These are phyloP conservation scores for Siderastrea siderea DNA, from an alignment of 92 coral and sea anemone species.

Conservation along the genomic window DNA sequence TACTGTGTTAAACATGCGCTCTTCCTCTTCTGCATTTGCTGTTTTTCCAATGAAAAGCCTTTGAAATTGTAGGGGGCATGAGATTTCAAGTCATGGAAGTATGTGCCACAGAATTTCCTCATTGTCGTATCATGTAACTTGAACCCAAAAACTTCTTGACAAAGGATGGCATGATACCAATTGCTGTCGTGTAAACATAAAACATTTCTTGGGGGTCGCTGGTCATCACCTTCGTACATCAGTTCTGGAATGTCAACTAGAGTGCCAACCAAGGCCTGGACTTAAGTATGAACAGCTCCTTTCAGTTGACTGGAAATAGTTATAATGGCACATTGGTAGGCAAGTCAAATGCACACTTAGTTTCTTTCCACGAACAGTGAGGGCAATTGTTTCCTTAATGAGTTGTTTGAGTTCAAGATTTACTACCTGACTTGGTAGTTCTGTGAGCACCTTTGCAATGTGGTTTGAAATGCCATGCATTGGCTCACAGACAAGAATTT, in stretches of 20 bases:
- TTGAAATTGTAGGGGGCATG: constrained; percentile 20
- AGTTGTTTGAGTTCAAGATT: constrained; percentile 2
- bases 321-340: constrained; percentile 14
- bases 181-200: constrained; percentile 28
- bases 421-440: constrained; percentile 30
- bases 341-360: constrained; percentile 38
- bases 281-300: constrained; percentile 17
- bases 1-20: constrained; percentile 53
- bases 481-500: constrained; percentile 61
- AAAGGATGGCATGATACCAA: constrained; percentile 23
- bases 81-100: constrained; percentile 11
- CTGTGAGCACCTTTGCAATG: constrained; percentile 57
- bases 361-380: constrained; percentile 44
- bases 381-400: constrained; percentile 7
- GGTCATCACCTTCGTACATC: constrained; percentile 4
- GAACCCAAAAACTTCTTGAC: constrained; percentile 29
- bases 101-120: constrained; percentile 58
- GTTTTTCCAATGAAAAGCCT: constrained; percentile 24
- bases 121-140: constrained; percentile 8
- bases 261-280: constrained; percentile 26
- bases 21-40: neutral
- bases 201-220: constrained; percentile 27
- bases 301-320: constrained; percentile 14
- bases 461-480: constrained; percentile 36
- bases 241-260: constrained; percentile 43